phyloP scores from a whole-genome alignment of 2,888 invertebrate genomes.

The Erebia ligea region DNA sequence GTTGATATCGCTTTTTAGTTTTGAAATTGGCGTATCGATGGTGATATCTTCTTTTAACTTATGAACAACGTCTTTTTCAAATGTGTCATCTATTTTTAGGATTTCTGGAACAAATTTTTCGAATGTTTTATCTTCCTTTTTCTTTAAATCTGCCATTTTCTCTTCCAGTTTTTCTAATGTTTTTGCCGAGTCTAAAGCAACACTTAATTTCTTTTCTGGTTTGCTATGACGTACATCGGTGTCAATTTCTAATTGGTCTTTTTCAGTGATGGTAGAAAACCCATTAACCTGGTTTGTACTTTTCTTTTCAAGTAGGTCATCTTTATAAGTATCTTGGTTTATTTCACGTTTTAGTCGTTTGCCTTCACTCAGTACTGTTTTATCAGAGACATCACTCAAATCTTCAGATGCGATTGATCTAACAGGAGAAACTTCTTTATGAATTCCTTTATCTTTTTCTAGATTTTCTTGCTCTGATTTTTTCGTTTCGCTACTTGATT shows the following conservation, averaged over 20 bases:
- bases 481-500: slow-evolving; percentile 11
- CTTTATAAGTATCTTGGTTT: slow-evolving; percentile 45
- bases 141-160: slow-evolving; percentile 69
- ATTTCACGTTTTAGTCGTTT: slow-evolving; percentile 60
- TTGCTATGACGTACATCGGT: slow-evolving; percentile 32
- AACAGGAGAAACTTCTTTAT: slow-evolving; percentile 66
- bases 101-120: slow-evolving; percentile 10
- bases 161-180: slow-evolving; percentile 76
- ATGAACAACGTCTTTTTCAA: slow-evolving; percentile 30
- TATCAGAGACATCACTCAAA: slow-evolving; percentile 72
- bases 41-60: slow-evolving; percentile 44
- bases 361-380: slow-evolving; percentile 71
- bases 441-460: slow-evolving; percentile 22
- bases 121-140: slow-evolving; percentile 51
- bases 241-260: slow-evolving; percentile 27
- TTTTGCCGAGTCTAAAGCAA: slow-evolving; percentile 67
- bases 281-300: slow-evolving; percentile 29
- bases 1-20: slow-evolving; percentile 53
- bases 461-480: slow-evolving; percentile 14
- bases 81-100: neutral
- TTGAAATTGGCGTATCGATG: slow-evolving; percentile 52
- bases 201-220: slow-evolving; percentile 54
- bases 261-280: slow-evolving; percentile 22
- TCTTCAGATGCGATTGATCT: slow-evolving; percentile 79
- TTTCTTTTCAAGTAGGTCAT: slow-evolving; percentile 8